These are phyloP conservation scores for Brachionus manjavacas DNA, from an alignment of 1,140 invertebrate species.

Conservation along the genomic window DNA sequence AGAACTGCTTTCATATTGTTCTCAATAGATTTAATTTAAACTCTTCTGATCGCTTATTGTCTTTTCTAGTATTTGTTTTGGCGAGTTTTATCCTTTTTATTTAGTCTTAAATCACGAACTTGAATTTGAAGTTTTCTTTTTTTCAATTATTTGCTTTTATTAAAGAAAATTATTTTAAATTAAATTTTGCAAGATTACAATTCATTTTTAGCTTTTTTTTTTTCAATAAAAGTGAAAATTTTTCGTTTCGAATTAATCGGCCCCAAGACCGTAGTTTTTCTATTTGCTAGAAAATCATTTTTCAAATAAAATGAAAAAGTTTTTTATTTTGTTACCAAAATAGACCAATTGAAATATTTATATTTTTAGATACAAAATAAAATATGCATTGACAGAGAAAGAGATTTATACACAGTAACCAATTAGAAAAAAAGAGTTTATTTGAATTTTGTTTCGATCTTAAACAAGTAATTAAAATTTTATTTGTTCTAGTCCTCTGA, in stretches of 20 bases:
- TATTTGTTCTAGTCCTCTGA: background rate
- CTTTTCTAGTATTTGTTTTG: background rate
- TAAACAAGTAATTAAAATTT: conserved; percentile 31
- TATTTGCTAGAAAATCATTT: background rate
- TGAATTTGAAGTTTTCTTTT: background rate
- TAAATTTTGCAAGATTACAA: background rate
- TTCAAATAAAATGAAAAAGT: background rate
- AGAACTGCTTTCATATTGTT: background rate
- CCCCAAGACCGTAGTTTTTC: background rate
- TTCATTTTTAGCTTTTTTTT: background rate
- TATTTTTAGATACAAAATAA: background rate
- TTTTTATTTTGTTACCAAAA: background rate
- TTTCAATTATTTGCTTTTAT: background rate
- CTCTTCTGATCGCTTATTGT: background rate
- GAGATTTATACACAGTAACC: background rate
- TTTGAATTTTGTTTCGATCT: conserved; percentile 12
- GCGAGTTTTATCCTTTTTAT: conserved; percentile 3
- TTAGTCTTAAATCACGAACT: conserved; percentile 3
- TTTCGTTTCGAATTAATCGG: too few species aligned
- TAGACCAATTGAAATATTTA: conserved; percentile 4
- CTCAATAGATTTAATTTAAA: conserved; percentile 19
- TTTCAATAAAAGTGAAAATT: too few species aligned
- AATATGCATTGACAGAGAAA: background rate
- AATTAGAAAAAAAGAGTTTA: background rate
- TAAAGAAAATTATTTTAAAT: conserved; percentile 18